phyloP scores from a whole-genome alignment of 2,888 invertebrate genomes.

The Tetramorium bicarinatum region DNA sequence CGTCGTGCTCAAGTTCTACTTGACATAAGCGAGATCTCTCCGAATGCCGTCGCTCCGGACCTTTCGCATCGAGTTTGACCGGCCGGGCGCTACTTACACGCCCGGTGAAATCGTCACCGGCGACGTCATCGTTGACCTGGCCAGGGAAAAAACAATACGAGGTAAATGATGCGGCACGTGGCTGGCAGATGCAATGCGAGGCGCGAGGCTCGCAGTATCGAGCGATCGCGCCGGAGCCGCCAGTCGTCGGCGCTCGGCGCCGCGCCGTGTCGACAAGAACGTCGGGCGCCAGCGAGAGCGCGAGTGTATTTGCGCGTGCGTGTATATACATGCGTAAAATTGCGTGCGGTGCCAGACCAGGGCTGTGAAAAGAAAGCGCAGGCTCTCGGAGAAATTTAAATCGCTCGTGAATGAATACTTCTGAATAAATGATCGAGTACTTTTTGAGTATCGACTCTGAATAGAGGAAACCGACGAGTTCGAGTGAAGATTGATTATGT shows the following conservation, averaged over 20 bases:
- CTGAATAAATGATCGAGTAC: background rate
- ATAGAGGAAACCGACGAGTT: background rate
- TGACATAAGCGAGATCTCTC: background rate
- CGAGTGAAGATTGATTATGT: background rate
- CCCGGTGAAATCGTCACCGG: slow-evolving; percentile 74
- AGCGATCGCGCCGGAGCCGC: background rate
- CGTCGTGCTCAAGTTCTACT: background rate
- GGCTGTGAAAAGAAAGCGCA: background rate
- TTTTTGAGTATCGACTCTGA: background rate
- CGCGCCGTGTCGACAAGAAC: background rate
- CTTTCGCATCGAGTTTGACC: slow-evolving; percentile 70
- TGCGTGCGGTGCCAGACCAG: slow-evolving; percentile 8
- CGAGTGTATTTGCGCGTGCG: background rate
- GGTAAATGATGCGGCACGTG: slow-evolving; percentile 63
- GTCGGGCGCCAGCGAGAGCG: slow-evolving; percentile 14
- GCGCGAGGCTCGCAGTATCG: background rate
- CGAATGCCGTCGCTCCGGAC: slow-evolving; percentile 67
- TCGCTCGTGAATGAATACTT: background rate
- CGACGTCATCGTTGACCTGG: slow-evolving; percentile 60
- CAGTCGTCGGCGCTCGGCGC: background rate
- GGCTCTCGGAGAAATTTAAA: background rate
- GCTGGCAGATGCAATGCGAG: background rate
- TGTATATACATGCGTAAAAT: background rate
- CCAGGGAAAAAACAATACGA: slow-evolving; percentile 59
- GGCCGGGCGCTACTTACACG: slow-evolving; percentile 59